phyloP scores from a whole-genome alignment of 2,113 vertebrate species.

The Noturus placidus region DNA sequence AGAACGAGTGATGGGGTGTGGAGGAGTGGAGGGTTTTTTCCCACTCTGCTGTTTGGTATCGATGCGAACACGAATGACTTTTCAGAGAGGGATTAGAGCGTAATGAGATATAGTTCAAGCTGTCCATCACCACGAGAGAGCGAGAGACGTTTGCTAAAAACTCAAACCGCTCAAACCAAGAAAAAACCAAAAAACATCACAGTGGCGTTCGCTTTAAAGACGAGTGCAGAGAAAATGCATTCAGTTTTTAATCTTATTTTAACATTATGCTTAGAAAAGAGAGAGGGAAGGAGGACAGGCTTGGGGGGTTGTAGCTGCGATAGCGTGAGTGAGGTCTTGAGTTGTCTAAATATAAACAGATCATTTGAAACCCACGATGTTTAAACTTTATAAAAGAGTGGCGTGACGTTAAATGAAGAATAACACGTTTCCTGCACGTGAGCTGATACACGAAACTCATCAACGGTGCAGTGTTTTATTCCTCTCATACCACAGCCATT shows the following conservation, averaged over 20 bases:
- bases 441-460: not conserved
- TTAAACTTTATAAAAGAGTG: not conserved
- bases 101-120: constrained; percentile 54
- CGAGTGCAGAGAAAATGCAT: not conserved
- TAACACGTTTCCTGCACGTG: not conserved
- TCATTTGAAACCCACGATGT: not conserved
- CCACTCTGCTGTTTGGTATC: constrained; percentile 49
- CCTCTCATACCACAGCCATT: not conserved
- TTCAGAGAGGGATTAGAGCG: constrained; percentile 47
- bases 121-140: constrained; percentile 43
- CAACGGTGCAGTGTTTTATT: not conserved
- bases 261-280: not conserved
- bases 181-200: not conserved
- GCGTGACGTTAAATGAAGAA: not conserved
- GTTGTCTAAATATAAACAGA: not conserved
- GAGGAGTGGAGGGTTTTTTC: constrained; percentile 22
- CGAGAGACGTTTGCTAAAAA: constrained; percentile 12
- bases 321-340: not conserved
- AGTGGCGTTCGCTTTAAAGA: not conserved
- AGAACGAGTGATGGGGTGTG: constrained; percentile 15
- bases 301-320: no score
- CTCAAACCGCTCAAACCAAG: constrained; percentile 36
- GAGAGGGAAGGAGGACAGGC: not conserved
- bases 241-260: not conserved
- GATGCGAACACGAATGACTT: constrained; percentile 53